Evolutionary conservation across 1,140 invertebrate genomes (phyloP).

Genomic region (Monochamus saltuarius): DNA sequence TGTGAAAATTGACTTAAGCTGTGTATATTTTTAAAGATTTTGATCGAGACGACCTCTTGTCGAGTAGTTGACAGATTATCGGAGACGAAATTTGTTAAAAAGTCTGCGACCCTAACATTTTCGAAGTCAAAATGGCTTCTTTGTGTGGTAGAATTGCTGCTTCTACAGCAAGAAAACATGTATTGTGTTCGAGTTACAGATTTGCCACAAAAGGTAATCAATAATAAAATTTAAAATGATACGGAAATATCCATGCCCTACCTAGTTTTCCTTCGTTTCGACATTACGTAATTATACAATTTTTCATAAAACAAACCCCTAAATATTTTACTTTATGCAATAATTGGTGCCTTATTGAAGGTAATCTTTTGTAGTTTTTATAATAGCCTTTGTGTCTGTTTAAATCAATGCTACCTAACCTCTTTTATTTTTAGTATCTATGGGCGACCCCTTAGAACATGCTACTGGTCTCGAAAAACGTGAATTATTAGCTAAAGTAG

Average conservation of each 20-base stretch:
- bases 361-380: not conserved
- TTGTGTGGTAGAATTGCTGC: constrained; percentile 57
- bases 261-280: constrained; percentile 11
- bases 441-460: constrained; percentile 86
- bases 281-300: constrained; percentile 34
- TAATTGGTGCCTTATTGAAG: not conserved
- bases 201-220: constrained; percentile 52
- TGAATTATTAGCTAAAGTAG: constrained; percentile 78
- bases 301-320: not conserved
- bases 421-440: constrained; percentile 54
- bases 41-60: too few species aligned
- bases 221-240: not conserved
- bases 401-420: constrained; percentile 7
- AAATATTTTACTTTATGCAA: not conserved
- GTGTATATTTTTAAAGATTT: too few species aligned
- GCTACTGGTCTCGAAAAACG: constrained; percentile 90
- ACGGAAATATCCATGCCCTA: constrained; percentile 1
- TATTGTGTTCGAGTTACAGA: constrained; percentile 52
- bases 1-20: too few species aligned
- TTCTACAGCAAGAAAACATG: constrained; percentile 55
- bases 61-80: too few species aligned
- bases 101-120: too few species aligned
- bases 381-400: not conserved
- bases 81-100: too few species aligned
- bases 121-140: constrained; percentile 58